Base-by-base conservation (phyloP, 2,888 invertebrate genomes). In the Sarcophaga rosellei region DNA sequence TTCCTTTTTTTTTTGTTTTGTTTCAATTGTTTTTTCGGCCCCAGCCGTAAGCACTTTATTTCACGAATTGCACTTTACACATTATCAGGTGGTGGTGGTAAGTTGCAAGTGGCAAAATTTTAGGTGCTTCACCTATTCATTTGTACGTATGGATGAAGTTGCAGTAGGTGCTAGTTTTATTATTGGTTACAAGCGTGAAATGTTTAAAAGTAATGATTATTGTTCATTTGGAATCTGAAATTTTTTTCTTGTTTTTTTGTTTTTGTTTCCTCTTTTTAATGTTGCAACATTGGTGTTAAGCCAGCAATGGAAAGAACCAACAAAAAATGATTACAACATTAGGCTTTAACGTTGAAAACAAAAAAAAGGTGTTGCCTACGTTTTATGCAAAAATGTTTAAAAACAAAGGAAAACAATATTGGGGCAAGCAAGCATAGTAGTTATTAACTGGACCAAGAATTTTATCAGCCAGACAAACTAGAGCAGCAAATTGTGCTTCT, bases 51-150 rank as follows among this genome's bases (percentile, higher is more conserved):
- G 84, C 84, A 84, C 79, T 84, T 84, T 72, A 80, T 80, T 84
- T 84, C 79, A 84, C 84, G 84, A 84, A 84, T 53, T 84, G 79
- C 75, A 84, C 79, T 84, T 84, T 84, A 80, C 84, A 84, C 84
- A 84, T 84, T 84, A 84, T 84, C 84, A 84, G 79, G 84, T 80
- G 84, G 75, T 80, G 73, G 79, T 75, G 79, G 84, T 76, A 73
- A 70, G 79, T 72, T 79, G 66, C 79, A 84, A 84, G 79, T 84
- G 84, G 79, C 84, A 84, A 35, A 35, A 35, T 35, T 35, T 35
- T 47, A 17, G 17, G 61, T 61, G 21, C 21, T 45, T 66, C 63
- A 63, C 73, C 84, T 62, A 76, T 75, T 70, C 75, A 59, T 65
- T 79, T 70, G 69, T 75, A 75, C 75, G 65, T 65, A 80, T 70